Conservation (phyloP, 2,888 invertebrate species). For the Cryptocheilus praepositus region DNA sequence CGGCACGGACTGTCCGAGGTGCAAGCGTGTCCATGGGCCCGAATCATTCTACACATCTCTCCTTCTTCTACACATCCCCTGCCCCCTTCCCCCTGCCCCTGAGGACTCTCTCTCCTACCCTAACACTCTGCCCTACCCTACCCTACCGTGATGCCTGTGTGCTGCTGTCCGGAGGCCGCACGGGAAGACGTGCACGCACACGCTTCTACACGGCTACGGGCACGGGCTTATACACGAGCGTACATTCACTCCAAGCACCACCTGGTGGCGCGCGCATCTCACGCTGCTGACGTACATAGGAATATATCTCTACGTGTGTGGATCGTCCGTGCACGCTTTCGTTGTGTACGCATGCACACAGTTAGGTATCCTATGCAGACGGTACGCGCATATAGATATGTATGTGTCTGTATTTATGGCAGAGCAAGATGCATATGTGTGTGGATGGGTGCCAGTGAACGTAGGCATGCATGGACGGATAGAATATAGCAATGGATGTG, state of each 20-base stretch:
- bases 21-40: slow-evolving; percentile 67
- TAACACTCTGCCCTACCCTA: slow-evolving; percentile 45
- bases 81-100: background rate
- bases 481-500: too few species aligned
- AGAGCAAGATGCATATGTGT: too few species aligned
- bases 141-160: slow-evolving; percentile 31
- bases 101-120: slow-evolving; percentile 12
- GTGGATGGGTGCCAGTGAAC: too few species aligned
- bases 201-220: slow-evolving; percentile 25
- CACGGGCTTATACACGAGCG: slow-evolving; percentile 38
- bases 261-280: slow-evolving; percentile 58
- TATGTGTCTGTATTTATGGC: too few species aligned
- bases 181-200: background rate
- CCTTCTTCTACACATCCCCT: slow-evolving; percentile 20
- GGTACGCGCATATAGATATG: too few species aligned
- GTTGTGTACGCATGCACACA: too few species aligned
- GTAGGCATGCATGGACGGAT: too few species aligned
- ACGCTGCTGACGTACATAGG: slow-evolving; percentile 13
- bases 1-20: slow-evolving; percentile 64
- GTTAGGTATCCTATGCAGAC: too few species aligned
- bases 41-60: slow-evolving; percentile 57
- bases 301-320: too few species aligned
- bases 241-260: slow-evolving; percentile 51
- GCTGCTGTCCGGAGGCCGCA: slow-evolving; percentile 24
- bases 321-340: too few species aligned